These are phyloP conservation scores for Heteractis magnifica DNA, from an alignment of 92 coral and sea anemone species.

Conservation along the genomic window DNA sequence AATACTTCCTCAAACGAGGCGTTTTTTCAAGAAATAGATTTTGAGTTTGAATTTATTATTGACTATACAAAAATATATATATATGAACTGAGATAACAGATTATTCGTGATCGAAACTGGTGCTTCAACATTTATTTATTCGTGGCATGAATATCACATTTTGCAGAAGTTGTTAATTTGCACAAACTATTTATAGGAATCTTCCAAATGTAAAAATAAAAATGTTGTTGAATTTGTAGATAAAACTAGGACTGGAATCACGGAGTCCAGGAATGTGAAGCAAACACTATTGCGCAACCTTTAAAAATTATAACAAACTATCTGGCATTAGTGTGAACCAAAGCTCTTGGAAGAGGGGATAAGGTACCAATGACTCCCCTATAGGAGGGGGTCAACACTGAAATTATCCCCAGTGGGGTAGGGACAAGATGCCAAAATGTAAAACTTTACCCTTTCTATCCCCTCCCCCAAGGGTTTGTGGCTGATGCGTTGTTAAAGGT, in stretches of 20 bases:
- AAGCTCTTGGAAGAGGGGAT: background rate
- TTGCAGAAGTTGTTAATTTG: background rate
- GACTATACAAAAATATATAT: background rate
- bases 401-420: background rate
- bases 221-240: background rate
- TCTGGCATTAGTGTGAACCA: background rate
- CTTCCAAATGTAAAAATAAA: background rate
- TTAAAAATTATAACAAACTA: background rate
- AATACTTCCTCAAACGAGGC: background rate
- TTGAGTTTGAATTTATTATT: too few species aligned
- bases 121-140: background rate
- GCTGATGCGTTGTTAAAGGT: background rate
- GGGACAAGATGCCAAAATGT: background rate
- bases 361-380: background rate
- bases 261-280: background rate
- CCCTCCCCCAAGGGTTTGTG: background rate
- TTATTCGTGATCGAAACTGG: background rate
- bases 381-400: too few species aligned
- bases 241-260: background rate
- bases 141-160: background rate
- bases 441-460: background rate
- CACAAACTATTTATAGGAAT: background rate
- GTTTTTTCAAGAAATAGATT: background rate
- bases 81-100: background rate
- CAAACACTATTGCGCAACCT: background rate